A percentile compares a stretch with the other conserved stretches of the same genome.
phyloP scores from a whole-genome alignment of 2,888 invertebrate genomes.

The Brachyptera risi region DNA sequence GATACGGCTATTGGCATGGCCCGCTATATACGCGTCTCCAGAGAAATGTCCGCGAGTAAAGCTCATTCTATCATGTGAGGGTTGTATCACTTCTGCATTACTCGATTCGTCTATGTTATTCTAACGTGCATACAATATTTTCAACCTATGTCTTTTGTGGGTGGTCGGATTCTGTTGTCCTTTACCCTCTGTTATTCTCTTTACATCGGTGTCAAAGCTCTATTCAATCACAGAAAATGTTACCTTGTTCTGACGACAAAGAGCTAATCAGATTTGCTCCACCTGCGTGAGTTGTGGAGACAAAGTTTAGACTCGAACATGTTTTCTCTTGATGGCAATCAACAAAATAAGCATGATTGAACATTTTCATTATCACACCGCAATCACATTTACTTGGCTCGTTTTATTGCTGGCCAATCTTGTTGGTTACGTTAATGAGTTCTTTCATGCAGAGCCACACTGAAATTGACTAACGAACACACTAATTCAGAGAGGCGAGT shows the following conservation, averaged over 20 bases:
- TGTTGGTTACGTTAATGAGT: constrained; percentile 25
- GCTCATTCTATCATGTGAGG: neutral
- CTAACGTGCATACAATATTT: neutral
- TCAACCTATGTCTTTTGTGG: neutral
- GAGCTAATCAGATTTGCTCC: neutral
- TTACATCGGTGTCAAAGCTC: neutral
- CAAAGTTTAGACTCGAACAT: neutral
- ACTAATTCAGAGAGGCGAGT: constrained; percentile 24
- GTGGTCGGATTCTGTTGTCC: neutral
- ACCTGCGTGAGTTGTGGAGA: constrained; percentile 1
- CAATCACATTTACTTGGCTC: constrained; percentile 22
- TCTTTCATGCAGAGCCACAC: constrained; percentile 24
- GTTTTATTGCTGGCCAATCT: constrained; percentile 5
- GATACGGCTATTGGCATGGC: neutral
- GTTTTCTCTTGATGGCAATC: neutral
- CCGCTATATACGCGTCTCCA: neutral
- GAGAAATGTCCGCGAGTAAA: constrained; percentile 1
- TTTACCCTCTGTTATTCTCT: neutral
- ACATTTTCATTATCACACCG: constrained; percentile 23
- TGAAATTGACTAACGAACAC: constrained; percentile 28
- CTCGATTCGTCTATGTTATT: neutral
- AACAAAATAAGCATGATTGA: neutral
- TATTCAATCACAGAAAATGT: constrained; percentile 4
- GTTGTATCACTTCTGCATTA: constrained; percentile 10
- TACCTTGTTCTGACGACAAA: neutral